A percentile compares a stretch with the other conserved stretches of the same genome.
These are phyloP conservation scores for Argyresthia goedartella DNA, from an alignment of 2,888 invertebrate species.

Conservation along the genomic window DNA sequence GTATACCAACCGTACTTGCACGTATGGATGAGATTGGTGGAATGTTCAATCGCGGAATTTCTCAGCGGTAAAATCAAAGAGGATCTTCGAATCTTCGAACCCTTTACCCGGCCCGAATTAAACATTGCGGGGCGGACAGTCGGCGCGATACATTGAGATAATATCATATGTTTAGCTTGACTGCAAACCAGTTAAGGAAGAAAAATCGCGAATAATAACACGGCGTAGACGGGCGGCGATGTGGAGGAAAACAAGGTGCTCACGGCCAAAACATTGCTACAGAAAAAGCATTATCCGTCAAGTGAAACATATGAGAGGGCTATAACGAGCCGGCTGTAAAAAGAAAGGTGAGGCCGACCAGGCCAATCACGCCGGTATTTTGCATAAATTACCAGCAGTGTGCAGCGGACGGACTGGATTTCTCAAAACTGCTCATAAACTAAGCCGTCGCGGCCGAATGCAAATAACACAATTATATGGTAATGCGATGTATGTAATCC, in stretches of 20 bases:
- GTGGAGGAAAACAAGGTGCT: conserved; percentile 12
- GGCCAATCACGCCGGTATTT: conserved; percentile 56
- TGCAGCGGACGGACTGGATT: conserved; percentile 46
- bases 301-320: conserved; percentile 25
- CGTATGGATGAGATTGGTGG: conserved; percentile 3
- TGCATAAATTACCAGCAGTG: conserved; percentile 51
- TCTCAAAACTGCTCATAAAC: conserved; percentile 58
- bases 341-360: conserved; percentile 32
- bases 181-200: conserved; percentile 10
- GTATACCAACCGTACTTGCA: conserved; percentile 8
- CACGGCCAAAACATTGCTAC: conserved; percentile 10
- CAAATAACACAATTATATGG: conserved; percentile 65
- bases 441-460: conserved; percentile 48
- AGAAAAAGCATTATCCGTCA: conserved; percentile 24
- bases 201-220: conserved; percentile 15
- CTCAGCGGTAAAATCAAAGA: conserved; percentile 1
- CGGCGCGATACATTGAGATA: conserved; percentile 1
- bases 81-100: not conserved
- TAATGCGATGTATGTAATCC: conserved; percentile 59
- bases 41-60: conserved; percentile 1
- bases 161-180: not conserved
- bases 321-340: conserved; percentile 30
- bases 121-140: not conserved
- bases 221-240: conserved; percentile 9
- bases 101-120: not conserved